Evolutionary conservation across 2,888 invertebrate species (phyloP).

Genomic region (Scaptodrosophila latifasciaeformis): DNA sequence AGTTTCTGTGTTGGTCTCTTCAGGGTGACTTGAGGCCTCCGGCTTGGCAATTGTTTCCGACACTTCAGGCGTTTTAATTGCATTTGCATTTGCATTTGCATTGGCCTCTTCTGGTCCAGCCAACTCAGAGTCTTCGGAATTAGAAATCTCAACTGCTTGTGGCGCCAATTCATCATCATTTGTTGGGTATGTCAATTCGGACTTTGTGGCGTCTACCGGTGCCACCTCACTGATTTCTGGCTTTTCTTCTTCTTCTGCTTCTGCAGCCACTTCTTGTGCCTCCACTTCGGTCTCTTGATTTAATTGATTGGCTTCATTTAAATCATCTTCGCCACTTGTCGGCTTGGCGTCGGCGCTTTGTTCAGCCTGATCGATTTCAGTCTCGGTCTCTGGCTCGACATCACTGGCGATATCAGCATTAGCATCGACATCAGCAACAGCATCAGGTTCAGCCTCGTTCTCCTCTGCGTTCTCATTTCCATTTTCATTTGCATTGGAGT

Average conservation of each 20-base stretch:
- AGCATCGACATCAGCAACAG: slow-evolving; percentile 15
- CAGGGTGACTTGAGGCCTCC: slow-evolving; percentile 10
- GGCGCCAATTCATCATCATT: slow-evolving; percentile 69
- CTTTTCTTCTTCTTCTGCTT: neutral
- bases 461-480: slow-evolving; percentile 34
- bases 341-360: slow-evolving; percentile 62
- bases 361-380: slow-evolving; percentile 40
- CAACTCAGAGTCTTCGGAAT: neutral
- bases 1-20: slow-evolving; percentile 11
- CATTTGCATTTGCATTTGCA: slow-evolving; percentile 52
- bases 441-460: slow-evolving; percentile 9
- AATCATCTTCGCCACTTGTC: slow-evolving; percentile 63
- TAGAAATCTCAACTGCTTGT: slow-evolving; percentile 19
- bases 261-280: neutral
- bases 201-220: neutral
- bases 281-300: slow-evolving; percentile 37
- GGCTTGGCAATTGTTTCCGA: slow-evolving; percentile 54
- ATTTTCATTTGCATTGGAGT: slow-evolving; percentile 5
- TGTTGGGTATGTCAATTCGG: slow-evolving; percentile 60
- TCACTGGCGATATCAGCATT: neutral
- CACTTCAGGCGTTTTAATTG: slow-evolving; percentile 65
- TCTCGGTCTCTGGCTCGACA: slow-evolving; percentile 6
- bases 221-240: slow-evolving; percentile 17
- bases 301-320: slow-evolving; percentile 66
- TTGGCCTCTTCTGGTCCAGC: slow-evolving; percentile 15